Percentiles rank a stretch among this genome's conserved stretches.
phyloP scores from a whole-genome alignment of 2,113 vertebrate species.

The Sinocyclocheilus anshuiensis region DNA sequence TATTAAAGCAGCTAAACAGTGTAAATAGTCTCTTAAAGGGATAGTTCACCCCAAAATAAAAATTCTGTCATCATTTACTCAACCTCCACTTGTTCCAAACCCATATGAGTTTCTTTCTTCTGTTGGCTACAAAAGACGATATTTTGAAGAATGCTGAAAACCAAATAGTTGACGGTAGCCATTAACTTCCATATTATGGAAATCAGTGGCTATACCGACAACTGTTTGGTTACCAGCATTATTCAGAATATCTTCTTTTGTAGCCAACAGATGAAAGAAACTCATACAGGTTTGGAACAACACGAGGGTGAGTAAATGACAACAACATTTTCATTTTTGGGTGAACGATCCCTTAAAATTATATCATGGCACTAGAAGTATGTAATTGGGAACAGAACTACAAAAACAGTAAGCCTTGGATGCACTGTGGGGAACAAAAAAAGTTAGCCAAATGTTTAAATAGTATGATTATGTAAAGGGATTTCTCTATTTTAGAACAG shows the following conservation, averaged over 20 bases:
- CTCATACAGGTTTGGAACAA: no score
- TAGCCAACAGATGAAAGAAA: no score
- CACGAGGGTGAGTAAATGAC: no score
- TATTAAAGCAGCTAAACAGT: slow-evolving; percentile 4
- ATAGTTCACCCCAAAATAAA: neutral
- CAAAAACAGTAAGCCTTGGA: neutral
- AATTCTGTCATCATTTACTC: neutral
- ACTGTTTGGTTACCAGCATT: no score
- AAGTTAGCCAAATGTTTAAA: neutral
- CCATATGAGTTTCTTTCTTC: no score
- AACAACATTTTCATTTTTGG: no score
- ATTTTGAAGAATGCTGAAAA: no score
- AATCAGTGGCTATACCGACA: no score
- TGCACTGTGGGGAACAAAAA: neutral
- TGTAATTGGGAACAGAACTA: neutral
- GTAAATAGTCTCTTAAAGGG: neutral
- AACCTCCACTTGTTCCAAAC: neutral
- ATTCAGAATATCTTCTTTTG: no score
- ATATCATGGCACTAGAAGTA: no score
- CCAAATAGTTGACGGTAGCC: neutral
- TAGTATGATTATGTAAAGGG: neutral
- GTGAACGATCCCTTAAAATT: no score
- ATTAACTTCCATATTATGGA: neutral
- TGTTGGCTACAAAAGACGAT: no score
- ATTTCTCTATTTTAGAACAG: neutral